These are phyloP conservation scores for Colaptes auratus DNA, from an alignment of 2,113 vertebrate genomes.

Conservation along the genomic window DNA sequence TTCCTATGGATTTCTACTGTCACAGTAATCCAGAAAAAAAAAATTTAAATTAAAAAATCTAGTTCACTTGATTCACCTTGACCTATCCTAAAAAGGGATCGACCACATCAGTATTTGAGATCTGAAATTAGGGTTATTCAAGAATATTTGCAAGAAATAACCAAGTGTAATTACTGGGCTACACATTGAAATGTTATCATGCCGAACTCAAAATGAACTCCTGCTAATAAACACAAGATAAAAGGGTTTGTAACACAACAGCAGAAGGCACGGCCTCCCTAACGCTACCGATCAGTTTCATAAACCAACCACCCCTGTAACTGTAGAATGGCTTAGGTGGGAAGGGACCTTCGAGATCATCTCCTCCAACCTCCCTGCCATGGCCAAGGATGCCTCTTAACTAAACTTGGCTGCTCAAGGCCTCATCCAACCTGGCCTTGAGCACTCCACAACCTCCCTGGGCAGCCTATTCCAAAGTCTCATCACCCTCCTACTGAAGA, in stretches of 20 bases:
- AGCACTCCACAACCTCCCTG: no score
- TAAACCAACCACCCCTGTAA: neutral
- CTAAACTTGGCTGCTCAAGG: no score
- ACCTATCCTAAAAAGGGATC: neutral
- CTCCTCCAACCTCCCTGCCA: no score
- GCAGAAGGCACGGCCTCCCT: neutral
- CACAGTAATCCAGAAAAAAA: constrained; percentile 16
- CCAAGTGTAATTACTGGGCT: neutral
- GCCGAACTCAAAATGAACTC: neutral
- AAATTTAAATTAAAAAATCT: neutral
- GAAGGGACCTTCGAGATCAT: no score
- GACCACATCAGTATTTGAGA: neutral
- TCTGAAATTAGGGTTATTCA: constrained; percentile 44
- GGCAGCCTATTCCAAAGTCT: no score
- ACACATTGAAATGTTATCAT: neutral
- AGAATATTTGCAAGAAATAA: constrained; percentile 27
- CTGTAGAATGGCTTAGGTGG: neutral
- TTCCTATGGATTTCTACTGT: constrained; percentile 41
- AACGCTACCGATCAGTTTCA: neutral
- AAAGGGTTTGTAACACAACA: neutral
- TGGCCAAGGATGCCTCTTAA: no score
- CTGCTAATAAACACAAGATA: neutral
- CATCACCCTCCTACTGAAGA: no score
- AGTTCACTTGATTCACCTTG: neutral
- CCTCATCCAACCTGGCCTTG: no score